Evolutionary conservation across 2,888 invertebrate species (phyloP), one percentile per base, ranked within the genome.

Genomic region (Andrena trimmerana): DNA sequence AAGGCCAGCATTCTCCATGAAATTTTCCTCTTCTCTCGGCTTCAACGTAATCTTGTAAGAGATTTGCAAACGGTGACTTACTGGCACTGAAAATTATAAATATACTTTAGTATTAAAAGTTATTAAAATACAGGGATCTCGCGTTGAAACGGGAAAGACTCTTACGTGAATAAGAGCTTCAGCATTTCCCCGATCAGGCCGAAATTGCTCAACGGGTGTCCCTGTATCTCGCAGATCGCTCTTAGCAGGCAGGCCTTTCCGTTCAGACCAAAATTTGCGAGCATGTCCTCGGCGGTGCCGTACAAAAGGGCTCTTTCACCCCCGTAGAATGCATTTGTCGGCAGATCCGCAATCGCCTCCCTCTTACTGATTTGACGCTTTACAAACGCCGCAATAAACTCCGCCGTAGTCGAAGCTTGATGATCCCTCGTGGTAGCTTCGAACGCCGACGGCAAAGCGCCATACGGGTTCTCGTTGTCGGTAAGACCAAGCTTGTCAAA

Each of bases 381-480:
- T 84, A 98, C 94, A 90, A 97, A 96, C 71, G 96, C 95, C 0
- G 97, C 96, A 33, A 98, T 96, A 91, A 97, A 97, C 89, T 97
- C 96, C 0, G 97, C 96, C 93, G 96, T 94, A 52, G 42, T 65
- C 8, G 69, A 36, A 16, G 54, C 68, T 24, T 67, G 78, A 1
- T 63, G 73, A 1, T 63, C 68, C 86, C 96, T 94, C 95, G 97
- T 96, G 4, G 97, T 97, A 83, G 97, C 95, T 0, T 97, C 96
- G 86, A 98, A 95, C 4, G 97, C 95, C 2, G 83, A 76, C 0
- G 97, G 97, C 75, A 97, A 94, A 62, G 96, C 96, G 20, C 98
- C 98, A 91, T 97, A 96, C 0, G 98, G 98, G 94, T 98, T 98
- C 92, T 97, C 97, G 92, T 98, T 97, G 92, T 98, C 98, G n/a